Percentiles rank a stretch among this genome's conserved stretches.
These are phyloP conservation scores for Drosophila dives DNA, from an alignment of 2,888 invertebrate genomes.

Conservation along the genomic window DNA sequence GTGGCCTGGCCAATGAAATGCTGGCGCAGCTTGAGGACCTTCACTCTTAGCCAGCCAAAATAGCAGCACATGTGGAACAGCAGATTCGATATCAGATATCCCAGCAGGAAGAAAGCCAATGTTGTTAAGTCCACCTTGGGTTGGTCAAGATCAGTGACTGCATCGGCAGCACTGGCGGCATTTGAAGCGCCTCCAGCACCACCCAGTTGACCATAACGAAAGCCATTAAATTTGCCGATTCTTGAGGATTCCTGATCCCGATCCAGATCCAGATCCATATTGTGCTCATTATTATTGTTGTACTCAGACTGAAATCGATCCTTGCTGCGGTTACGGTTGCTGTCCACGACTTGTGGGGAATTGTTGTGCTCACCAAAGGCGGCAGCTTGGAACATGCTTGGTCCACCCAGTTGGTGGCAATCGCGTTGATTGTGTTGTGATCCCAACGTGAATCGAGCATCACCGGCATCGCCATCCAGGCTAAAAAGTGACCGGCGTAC, in stretches of 20 bases:
- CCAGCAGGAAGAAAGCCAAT: conserved; percentile 66
- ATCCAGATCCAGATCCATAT: not conserved
- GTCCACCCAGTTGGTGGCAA: not conserved
- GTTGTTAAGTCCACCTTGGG: conserved; percentile 72
- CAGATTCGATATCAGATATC: conserved; percentile 66
- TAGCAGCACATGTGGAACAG: conserved; percentile 65
- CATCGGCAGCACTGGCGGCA: not conserved
- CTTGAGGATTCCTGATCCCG: not conserved
- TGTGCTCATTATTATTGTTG: not conserved
- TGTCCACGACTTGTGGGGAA: not conserved
- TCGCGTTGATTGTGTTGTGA: not conserved
- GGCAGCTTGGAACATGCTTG: not conserved
- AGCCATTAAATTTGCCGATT: not conserved
- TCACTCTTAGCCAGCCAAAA: conserved; percentile 68
- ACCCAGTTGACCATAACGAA: not conserved
- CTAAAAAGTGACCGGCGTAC: not conserved
- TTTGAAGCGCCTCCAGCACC: not conserved
- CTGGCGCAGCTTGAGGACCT: conserved; percentile 60
- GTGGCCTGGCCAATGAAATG: conserved; percentile 64
- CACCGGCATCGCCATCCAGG: conserved; percentile 32
- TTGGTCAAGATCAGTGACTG: not conserved
- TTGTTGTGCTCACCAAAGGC: not conserved
- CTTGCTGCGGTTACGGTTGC: not conserved
- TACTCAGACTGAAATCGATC: conserved; percentile 4
- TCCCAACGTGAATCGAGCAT: conserved; percentile 6